Base-by-base conservation (phyloP, 2,113 vertebrate genomes). In the Microcebus tavaratra region DNA sequence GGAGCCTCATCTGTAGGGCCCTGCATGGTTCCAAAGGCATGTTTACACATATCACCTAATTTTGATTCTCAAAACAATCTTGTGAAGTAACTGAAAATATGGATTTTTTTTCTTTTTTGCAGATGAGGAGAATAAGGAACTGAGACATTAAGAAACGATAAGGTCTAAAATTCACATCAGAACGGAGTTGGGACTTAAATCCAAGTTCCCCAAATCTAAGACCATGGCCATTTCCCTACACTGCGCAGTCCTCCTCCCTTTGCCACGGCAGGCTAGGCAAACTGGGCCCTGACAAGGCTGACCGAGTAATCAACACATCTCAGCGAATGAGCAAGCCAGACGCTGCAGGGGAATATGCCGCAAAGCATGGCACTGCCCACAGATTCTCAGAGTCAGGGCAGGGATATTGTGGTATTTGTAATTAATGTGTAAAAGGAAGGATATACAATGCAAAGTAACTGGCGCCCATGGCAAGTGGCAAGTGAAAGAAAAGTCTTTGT, bases 341-440 rank as follows among this genome's bases (percentile, higher is more conserved):
- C 8, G 17, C 14, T 5, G 34, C 4, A 6, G 4, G 17, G 34
- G 57, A 14, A 18, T 20, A 3, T 0, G 48, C 6, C 17, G 45
- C 11, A 8, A 27, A 59, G 36, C 11, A 8, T 0, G 39, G 65
- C 1, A 11, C 2, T 27, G 17, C 84, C 88, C 18, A 9, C 21
- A 10, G 59, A 59, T 31, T 21, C 55, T 53, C 27, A 0, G 27
- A 21, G 34, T 72, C 45, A 53, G 87, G 61, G 42, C 68, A 59
- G 15, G 25, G 18, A 17, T 2, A 6, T 0, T 1, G 1, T 0
- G 50, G 73, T 8, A 27, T 34, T 3, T 25, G 45, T 4, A 23
- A 73, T 36, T 25, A 7, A 42, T 0, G 3, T 2, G 29, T 27
- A 55, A 27, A 57, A 61, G 20, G 39, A 78, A 78, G 7, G 57